Percentiles rank a stretch among this genome's conserved stretches.
Conservation (phyloP, 2,888 invertebrate genomes). For the Timema podura region DNA sequence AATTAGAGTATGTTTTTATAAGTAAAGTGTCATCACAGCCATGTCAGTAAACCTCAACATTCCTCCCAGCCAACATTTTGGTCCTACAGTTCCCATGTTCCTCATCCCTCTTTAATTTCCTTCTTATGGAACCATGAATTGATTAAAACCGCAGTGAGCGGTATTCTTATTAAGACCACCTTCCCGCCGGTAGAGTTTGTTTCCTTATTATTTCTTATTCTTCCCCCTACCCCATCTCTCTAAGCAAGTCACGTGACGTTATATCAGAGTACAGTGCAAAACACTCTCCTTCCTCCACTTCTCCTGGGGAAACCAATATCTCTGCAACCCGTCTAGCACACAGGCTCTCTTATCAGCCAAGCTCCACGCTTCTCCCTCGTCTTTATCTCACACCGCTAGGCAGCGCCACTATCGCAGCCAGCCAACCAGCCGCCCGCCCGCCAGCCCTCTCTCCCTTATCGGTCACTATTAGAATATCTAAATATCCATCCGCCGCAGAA, state of each 20-base stretch:
- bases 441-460: conserved; percentile 35
- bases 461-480: conserved; percentile 42
- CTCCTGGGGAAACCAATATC: conserved; percentile 22
- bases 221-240: not conserved
- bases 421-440: conserved; percentile 29
- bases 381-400: conserved; percentile 24
- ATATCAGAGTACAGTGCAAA: not conserved
- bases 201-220: not conserved
- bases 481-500: conserved; percentile 39
- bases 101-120: too few species aligned
- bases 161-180: not conserved
- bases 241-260: conserved; percentile 6
- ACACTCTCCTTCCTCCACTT: not conserved
- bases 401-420: conserved; percentile 26
- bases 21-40: too few species aligned
- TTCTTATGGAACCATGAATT: too few species aligned
- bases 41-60: too few species aligned
- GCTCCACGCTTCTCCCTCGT: conserved; percentile 20
- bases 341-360: conserved; percentile 28
- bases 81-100: too few species aligned
- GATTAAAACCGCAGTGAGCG: too few species aligned
- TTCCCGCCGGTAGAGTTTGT: not conserved
- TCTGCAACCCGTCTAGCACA: conserved; percentile 27
- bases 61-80: too few species aligned
- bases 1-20: too few species aligned